These are phyloP conservation scores for Carassius carassius DNA, from an alignment of 2,113 vertebrate species.

Conservation along the genomic window DNA sequence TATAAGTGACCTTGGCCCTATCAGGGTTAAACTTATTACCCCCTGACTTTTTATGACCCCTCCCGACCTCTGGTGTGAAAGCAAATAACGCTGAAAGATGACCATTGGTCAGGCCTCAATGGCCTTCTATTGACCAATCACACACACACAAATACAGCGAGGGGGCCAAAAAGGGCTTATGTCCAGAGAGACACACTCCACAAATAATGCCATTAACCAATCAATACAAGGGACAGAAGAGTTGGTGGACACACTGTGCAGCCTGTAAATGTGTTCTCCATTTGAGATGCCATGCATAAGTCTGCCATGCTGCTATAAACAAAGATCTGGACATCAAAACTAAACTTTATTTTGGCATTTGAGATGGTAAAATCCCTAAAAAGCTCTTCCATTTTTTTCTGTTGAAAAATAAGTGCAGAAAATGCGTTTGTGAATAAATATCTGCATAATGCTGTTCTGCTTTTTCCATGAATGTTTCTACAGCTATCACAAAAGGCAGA, in stretches of 20 bases:
- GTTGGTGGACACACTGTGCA: slow-evolving; percentile 31
- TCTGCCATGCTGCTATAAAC: slow-evolving; percentile 18
- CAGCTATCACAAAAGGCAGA: background rate
- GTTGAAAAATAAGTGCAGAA: background rate
- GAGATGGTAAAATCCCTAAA: background rate
- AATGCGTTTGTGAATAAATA: background rate
- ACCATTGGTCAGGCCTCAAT: slow-evolving; percentile 81
- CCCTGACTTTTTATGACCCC: slow-evolving; percentile 47
- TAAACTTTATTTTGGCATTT: background rate
- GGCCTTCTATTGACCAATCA: slow-evolving; percentile 89
- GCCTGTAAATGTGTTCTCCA: slow-evolving; percentile 23
- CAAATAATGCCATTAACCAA: slow-evolving; percentile 61
- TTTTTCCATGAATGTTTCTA: background rate
- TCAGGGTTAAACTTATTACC: slow-evolving; percentile 60
- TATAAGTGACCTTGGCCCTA: slow-evolving; percentile 48
- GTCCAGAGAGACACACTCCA: slow-evolving; percentile 48
- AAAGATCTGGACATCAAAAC: background rate
- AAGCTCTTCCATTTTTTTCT: too few species aligned
- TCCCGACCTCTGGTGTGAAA: slow-evolving; percentile 47
- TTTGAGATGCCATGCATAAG: slow-evolving; percentile 32
- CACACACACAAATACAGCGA: slow-evolving; percentile 38
- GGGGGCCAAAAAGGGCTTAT: slow-evolving; percentile 29
- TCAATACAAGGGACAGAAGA: slow-evolving; percentile 49
- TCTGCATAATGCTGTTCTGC: background rate
- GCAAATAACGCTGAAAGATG: slow-evolving; percentile 66